Evolutionary conservation across 2,797 vertebrate genomes (phyloP).

Genomic region (Liparis tanakae): DNA sequence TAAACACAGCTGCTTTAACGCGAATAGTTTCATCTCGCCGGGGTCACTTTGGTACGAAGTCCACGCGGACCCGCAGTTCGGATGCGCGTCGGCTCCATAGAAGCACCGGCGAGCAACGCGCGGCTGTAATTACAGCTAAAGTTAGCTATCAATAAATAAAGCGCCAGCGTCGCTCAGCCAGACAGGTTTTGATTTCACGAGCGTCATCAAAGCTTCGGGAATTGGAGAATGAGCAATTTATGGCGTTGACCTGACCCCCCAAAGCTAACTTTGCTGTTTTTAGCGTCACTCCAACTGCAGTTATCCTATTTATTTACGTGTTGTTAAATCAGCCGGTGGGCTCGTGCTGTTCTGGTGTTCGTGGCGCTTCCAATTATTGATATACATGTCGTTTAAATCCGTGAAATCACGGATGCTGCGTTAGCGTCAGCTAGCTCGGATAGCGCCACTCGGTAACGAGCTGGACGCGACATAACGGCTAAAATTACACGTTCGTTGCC

Average conservation of each 20-base stretch:
- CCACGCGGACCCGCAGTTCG: neutral
- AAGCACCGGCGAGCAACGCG: conserved; percentile 23
- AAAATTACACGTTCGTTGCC: fast-evolving
- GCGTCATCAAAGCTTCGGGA: conserved; percentile 74
- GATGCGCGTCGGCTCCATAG: conserved; percentile 2
- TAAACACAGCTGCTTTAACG: conserved; percentile 61
- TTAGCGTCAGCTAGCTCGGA: conserved; percentile 59
- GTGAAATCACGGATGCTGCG: conserved; percentile 27
- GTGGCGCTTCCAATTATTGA: fast-evolving
- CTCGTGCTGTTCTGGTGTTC: fast-evolving
- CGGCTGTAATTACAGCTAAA: conserved; percentile 59
- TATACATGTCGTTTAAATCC: neutral
- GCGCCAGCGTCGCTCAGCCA: conserved; percentile 68
- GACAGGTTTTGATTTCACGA: conserved; percentile 77
- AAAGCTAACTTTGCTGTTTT: conserved; percentile 5
- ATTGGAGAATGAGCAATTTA: conserved; percentile 54
- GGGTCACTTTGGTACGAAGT: neutral
- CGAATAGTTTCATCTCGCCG: conserved; percentile 18
- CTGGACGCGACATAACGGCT: too few relatives aligned
- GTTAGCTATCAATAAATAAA: conserved; percentile 77
- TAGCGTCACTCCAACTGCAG: fast-evolving
- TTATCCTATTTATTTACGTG: neutral
- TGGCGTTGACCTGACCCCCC: conserved; percentile 26
- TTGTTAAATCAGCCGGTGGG: too few relatives aligned
- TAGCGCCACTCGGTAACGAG: conserved; percentile 55